Conservation (phyloP, 2,888 invertebrate genomes). For the Mesorhabditis belari region DNA sequence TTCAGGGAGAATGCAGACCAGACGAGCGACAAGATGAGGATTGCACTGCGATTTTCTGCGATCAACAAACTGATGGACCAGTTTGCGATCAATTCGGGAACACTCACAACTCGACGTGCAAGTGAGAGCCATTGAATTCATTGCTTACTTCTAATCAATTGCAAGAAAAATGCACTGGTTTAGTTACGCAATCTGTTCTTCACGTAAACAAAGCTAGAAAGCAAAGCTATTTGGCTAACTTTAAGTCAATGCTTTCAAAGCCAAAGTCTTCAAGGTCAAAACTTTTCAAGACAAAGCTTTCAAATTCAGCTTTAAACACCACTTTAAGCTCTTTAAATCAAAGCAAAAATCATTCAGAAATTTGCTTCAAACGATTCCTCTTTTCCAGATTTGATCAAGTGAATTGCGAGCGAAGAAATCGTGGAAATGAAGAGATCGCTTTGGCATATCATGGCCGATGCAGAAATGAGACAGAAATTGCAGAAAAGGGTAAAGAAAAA, state of each 20-base stretch:
- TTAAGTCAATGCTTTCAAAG: no score
- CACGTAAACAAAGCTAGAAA: no score
- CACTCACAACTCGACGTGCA: neutral
- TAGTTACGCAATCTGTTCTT: no score
- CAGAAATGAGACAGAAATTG: neutral
- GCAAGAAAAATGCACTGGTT: no score
- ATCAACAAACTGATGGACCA: neutral
- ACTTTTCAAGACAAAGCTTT: no score
- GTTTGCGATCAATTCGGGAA: neutral
- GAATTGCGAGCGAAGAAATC: constrained; percentile 3
- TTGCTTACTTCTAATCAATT: no score
- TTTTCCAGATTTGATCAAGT: constrained; percentile 5
- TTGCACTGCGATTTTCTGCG: neutral
- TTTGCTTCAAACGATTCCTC: no score
- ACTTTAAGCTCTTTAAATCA: neutral
- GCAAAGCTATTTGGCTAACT: no score
- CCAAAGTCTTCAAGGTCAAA: no score
- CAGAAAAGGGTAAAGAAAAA: neutral
- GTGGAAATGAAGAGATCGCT: neutral
- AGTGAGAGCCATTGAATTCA: neutral
- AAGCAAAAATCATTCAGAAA: no score
- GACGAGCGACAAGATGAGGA: constrained; percentile 2
- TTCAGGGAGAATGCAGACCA: constrained; percentile 35
- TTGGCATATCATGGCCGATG: neutral
- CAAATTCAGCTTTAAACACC: no score